Evolutionary conservation across 2,797 vertebrate genomes (phyloP).

Genomic region (Chaetodon trifasciatus): DNA sequence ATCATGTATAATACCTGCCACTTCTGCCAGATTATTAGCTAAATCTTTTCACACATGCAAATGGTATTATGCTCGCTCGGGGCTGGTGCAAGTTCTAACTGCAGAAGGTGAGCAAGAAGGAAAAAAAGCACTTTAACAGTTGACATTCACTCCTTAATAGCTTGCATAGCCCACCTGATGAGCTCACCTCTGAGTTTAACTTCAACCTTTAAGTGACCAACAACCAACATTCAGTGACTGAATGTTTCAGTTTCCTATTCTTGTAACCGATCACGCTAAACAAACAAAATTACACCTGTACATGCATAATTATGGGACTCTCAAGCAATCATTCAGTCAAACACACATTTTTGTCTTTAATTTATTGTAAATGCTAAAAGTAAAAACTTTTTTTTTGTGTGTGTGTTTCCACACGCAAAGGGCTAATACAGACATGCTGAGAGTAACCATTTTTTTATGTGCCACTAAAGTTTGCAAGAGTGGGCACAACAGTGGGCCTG

Average conservation of each 20-base stretch:
- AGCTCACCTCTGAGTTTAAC: not conserved
- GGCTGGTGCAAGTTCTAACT: conserved; percentile 17
- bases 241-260: not conserved
- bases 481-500: not conserved
- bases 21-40: conserved; percentile 51
- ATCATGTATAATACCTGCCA: conserved; percentile 49
- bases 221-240: not conserved
- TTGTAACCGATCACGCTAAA: not conserved
- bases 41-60: conserved; percentile 50
- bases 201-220: not conserved
- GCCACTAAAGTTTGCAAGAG: not conserved
- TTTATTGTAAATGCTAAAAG: not conserved
- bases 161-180: not conserved
- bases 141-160: conserved; percentile 13
- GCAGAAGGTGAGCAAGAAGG: conserved; percentile 25
- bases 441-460: not conserved
- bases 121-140: not conserved
- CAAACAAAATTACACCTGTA: not conserved
- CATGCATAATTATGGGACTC: conserved; percentile 16
- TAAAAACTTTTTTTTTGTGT: not conserved
- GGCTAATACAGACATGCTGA: not conserved
- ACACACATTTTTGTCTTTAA: not conserved
- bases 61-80: conserved; percentile 14
- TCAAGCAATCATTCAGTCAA: too few species aligned
- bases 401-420: not conserved